Evolutionary conservation across 2,113 vertebrate genomes (phyloP).

Genomic region (Steatornis caripensis): DNA sequence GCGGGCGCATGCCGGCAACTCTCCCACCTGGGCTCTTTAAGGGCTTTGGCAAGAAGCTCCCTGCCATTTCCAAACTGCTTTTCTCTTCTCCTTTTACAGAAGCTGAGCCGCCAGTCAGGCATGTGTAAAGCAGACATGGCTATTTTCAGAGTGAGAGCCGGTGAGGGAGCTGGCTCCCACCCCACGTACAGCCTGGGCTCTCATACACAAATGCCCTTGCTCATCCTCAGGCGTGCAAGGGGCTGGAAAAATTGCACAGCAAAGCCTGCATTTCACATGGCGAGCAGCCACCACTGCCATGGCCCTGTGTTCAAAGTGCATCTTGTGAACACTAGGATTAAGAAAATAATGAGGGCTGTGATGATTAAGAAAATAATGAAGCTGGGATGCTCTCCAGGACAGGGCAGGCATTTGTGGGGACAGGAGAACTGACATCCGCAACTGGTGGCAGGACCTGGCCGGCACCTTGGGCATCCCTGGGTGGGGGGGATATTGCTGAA

Average conservation of each 20-base stretch:
- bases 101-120: background rate
- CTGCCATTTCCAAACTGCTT: background rate
- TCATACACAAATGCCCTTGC: background rate
- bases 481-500: background rate
- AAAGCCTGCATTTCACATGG: accelerated
- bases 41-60: background rate
- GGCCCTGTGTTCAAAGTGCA: background rate
- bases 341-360: background rate
- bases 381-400: background rate
- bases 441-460: accelerated
- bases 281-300: accelerated
- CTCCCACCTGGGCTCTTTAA: constrained; percentile 1
- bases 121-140: background rate
- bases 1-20: accelerated
- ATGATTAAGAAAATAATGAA: background rate
- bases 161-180: background rate
- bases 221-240: background rate
- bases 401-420: background rate
- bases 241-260: background rate
- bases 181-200: background rate
- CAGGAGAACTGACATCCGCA: accelerated
- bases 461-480: background rate
- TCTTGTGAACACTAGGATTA: background rate
- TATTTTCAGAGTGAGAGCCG: background rate
- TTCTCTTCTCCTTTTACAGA: constrained; percentile 39